phyloP scores from a whole-genome alignment of 2,888 invertebrate genomes.

The Operophtera brumata region DNA sequence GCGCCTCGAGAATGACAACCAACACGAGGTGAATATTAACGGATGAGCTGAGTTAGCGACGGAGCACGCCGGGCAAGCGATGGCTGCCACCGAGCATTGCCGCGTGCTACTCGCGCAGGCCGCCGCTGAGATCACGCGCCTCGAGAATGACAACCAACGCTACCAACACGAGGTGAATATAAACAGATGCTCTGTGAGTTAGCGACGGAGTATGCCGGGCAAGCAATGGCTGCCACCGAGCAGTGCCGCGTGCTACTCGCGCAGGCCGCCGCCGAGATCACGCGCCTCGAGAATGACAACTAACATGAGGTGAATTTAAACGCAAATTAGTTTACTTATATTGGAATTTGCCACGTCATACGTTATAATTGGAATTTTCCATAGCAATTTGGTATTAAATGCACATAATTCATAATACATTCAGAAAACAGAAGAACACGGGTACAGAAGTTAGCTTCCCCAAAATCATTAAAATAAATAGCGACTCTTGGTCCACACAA shows the following conservation, averaged over 20 bases:
- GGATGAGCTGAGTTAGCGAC: conserved; percentile 53
- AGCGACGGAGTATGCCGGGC: conserved; percentile 67
- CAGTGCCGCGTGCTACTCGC: conserved; percentile 62
- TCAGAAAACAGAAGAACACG: too few relatives aligned
- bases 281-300: conserved; percentile 64
- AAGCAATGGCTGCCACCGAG: conserved; percentile 65
- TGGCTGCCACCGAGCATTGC: conserved; percentile 67
- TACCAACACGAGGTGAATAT: conserved; percentile 52
- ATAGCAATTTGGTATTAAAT: too few relatives aligned
- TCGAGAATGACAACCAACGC: conserved; percentile 68
- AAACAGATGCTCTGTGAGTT: conserved; percentile 48
- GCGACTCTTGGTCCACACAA: too few relatives aligned
- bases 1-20: conserved; percentile 64
- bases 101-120: conserved; percentile 62
- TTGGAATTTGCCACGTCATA: too few relatives aligned
- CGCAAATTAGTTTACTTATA: background rate
- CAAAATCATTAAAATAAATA: too few relatives aligned
- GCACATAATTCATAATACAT: too few relatives aligned
- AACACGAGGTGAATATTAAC: conserved; percentile 47
- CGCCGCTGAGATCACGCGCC: conserved; percentile 58
- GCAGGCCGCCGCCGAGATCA: conserved; percentile 62
- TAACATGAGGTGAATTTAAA: conserved; percentile 50
- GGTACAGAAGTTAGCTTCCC: too few relatives aligned
- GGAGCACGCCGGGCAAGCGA: conserved; percentile 67
- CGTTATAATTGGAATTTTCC: too few relatives aligned